These are phyloP conservation scores for Crossaster papposus DNA, from an alignment of 53 echinoderm and acorn worm species.

Conservation along the genomic window DNA sequence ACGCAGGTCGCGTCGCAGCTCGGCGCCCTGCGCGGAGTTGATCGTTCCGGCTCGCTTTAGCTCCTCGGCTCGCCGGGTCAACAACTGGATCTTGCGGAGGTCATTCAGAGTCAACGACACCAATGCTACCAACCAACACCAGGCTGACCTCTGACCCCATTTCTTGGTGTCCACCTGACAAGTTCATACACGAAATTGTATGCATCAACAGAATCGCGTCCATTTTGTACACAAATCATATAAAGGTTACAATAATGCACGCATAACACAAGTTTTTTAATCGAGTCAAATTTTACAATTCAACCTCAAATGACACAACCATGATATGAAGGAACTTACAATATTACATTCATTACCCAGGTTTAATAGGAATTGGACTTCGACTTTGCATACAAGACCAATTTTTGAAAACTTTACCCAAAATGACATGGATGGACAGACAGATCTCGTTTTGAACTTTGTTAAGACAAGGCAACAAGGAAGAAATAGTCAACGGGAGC, in stretches of 20 bases:
- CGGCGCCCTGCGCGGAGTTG: conserved; percentile 42
- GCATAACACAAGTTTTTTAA: no score
- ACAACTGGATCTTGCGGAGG: conserved; percentile 76
- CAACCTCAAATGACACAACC: no score
- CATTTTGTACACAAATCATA: not conserved
- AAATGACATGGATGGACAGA: no score
- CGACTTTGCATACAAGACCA: no score
- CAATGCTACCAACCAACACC: conserved; percentile 83
- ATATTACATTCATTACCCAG: no score
- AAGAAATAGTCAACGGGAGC: not conserved
- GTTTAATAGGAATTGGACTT: no score
- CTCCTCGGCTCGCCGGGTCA: conserved; percentile 61
- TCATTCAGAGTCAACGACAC: conserved; percentile 69
- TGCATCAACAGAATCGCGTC: not conserved
- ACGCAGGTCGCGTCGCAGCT: conserved; percentile 41
- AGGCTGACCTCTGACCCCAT: conserved; percentile 72
- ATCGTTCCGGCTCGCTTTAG: conserved; percentile 68
- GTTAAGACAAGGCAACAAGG: no score
- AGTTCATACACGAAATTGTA: not conserved
- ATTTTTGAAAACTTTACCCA: no score
- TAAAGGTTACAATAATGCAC: not conserved
- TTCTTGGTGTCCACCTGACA: conserved; percentile 54
- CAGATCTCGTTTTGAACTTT: no score
- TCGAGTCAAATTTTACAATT: no score
- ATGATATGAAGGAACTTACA: no score